Evolutionary conservation across 2,888 invertebrate genomes (phyloP), one percentile per base, ranked within the genome.

Genomic region (Panopea generosa): DNA sequence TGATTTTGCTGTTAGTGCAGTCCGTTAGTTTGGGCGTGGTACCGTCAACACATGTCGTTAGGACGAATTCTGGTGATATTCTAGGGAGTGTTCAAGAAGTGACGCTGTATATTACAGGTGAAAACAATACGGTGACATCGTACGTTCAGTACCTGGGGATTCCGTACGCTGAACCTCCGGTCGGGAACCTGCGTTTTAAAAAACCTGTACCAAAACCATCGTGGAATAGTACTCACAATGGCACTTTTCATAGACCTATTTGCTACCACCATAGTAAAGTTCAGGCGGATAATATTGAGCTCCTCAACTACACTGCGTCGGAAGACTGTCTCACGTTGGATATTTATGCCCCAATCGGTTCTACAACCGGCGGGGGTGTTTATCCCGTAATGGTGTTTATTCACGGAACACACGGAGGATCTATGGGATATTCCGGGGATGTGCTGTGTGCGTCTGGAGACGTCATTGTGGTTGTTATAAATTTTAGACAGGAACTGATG

Each of bases 341-440:
- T 47, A 72, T 79, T 11, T 75, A 71, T 22, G 52, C 65, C 1
- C 79, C 79, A 3, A 29, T 40, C 40, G 52, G 47, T 20, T 24
- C 66, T 3, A 60, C 27, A 16, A 53, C 49, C 2, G 43, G 55
- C 20, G 52, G 38, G 9, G 61, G 43, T 20, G 50, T 63, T 1
- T 93, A 91, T 74, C 93, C 93, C 0, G 93, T 94, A 0, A 87
- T 94, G 83, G 91, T 94, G 2, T 94, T 91, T 80, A 91, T 94
- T 38, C 93, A 94, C 77, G 94, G 93, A 1, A 93, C 94, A 6
- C 33, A 45, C 0, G 79, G 75, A n/a, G 52, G 56, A 16, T 65
- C 71, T 14, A 60, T 60, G 1, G 92, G 92, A 63, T 94, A 93
- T 78, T 93, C 92, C 11, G 89, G 62, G 3, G 71, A 75, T 20